Base-by-base conservation (phyloP, 2,113 vertebrate species). In the Coptodon rendalli region DNA sequence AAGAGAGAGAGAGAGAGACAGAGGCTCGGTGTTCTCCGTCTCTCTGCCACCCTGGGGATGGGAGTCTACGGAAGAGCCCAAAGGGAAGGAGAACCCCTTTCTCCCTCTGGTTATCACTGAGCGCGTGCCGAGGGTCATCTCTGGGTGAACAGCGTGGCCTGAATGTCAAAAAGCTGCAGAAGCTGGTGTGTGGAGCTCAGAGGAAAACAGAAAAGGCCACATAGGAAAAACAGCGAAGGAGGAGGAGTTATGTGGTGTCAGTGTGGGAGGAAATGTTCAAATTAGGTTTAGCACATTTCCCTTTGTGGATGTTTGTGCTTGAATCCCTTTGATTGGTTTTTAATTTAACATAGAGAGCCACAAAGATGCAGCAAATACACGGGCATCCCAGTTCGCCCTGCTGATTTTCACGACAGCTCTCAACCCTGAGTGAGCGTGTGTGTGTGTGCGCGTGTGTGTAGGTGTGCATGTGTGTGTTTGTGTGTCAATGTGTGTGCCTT, bases 261-360 rank as follows among this genome's bases (percentile, higher is more conserved):
- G 19, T 86, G 89, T 92, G 89, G 84, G 86, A 87, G 87, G 86
- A 89, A 90, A 85, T 86, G 85, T 73, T 86, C 90, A 78, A 81
- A 88, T 89, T 84, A 68, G 86, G 68, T 88, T 83, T 31, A 86
- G 81, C 84, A 68, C 80, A 84, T 86, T 86, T 86, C n/a, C 48
- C 13, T 86, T 52, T 84, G 81, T 56, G 50, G 38, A 29, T 63
- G 83, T 84, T 81, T 84, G 73, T 68, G 81, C 86, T 85, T 68
- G 48, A 10, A 68, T 86, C 31, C 57, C 50, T 81, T 83, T 80
- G 78, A 89, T 80, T 85, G 68, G 71, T 79, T 91, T 73, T 13
- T 83, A 43, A 84, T 79, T 40, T 19, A 87, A 85, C 82, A 80
- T 34, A 80, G 19, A 53, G 16, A 7, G 54, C 40, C 71, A 78